Evolutionary conservation across 2,797 vertebrate species (phyloP), one percentile per base, ranked within the genome.

Genomic region (Clarias pachynema): DNA sequence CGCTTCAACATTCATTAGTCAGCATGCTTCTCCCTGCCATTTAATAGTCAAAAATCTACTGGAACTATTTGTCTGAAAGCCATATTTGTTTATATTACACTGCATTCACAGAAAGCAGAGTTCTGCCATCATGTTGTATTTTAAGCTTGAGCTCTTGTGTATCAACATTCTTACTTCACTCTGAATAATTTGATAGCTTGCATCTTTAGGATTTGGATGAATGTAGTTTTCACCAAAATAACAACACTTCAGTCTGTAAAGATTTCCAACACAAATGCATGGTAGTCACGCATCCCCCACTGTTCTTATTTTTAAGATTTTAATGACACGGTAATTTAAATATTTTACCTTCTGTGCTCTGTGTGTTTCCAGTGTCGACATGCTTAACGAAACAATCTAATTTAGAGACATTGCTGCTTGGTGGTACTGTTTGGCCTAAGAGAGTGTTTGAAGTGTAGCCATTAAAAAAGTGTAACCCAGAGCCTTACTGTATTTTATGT

Each of bases 1-100:
- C 26, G 22, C 72, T 70, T 59, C n/a, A 26, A 60, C 31, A 22
- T 68, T 31, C 29, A 68, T 86, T 78, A 79, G 63, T 31, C 56
- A 53, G 24, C 29, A 70, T 29, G 14, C 15, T 40, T 63, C 22
- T 29, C 69, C 34, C 75, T 78, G 56, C 31, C 63, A 62, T 78
- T 70, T 82, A 82, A 44, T 57, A 68, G 62, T 65, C 59, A 75
- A 60, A 86, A 77, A 77, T 60, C 44, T 57, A 31, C 16, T 16
- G 22, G 31, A 16, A 7, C 34, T 14, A 37, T 70, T 78, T 77
- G 49, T 49, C 12, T 81, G 22, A 75, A 82, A 40, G 60, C 62
- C 34, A 68, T 44, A 75, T 66, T 75, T 73, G 78, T 40, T 79
- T 62, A 73, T 22, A 63, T 56, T 22, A 20, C 31, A 37, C 31